Evolutionary conservation across 2,888 invertebrate species (phyloP).

Genomic region (Euspilapteryx auroguttella): DNA sequence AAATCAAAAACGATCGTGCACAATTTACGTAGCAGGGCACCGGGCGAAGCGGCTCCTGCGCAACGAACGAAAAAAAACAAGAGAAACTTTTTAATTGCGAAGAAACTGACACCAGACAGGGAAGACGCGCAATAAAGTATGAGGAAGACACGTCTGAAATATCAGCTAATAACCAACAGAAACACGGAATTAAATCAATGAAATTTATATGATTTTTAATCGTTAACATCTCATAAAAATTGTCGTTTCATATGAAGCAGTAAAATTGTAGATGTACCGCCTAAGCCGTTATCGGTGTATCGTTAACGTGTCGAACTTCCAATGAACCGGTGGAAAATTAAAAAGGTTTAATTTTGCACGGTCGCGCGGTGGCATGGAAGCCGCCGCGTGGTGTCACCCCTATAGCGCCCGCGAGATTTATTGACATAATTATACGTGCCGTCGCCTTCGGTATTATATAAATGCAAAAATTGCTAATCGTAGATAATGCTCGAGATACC

Average conservation of each 20-base stretch:
- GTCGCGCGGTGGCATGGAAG: no score
- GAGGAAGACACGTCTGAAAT: no score
- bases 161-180: no score
- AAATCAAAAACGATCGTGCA: background rate
- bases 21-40: background rate
- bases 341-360: no score
- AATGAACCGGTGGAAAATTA: no score
- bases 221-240: slow-evolving; percentile 1
- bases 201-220: background rate
- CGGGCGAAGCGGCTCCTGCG: background rate
- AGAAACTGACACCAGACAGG: no score
- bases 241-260: background rate
- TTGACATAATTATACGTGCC: slow-evolving; percentile 14
- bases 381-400: no score
- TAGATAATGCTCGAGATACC: slow-evolving; percentile 7
- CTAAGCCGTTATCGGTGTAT: slow-evolving; percentile 3
- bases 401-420: slow-evolving; percentile 15
- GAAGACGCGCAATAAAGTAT: no score
- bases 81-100: no score
- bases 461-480: slow-evolving; percentile 7
- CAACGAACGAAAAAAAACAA: no score
- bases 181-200: background rate
- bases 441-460: slow-evolving; percentile 4
- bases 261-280: slow-evolving; percentile 1
- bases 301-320: no score